phyloP scores from a whole-genome alignment of 2,888 invertebrate genomes.

The Drosophila atripex region DNA sequence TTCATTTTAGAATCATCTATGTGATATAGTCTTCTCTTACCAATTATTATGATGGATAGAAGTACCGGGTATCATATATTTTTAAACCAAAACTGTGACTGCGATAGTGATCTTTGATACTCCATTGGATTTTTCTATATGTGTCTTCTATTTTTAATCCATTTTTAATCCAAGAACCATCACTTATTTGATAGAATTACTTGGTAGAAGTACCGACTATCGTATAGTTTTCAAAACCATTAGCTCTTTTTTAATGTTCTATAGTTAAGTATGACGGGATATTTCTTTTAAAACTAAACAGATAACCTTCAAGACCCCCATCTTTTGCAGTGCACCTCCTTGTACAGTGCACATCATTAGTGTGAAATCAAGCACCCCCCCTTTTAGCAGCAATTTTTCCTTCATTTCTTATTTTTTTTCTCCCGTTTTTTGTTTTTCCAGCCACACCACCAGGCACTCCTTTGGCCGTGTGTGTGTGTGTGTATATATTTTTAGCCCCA shows the following conservation, averaged over 20 bases:
- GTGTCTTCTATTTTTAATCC: too few relatives aligned
- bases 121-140: too few relatives aligned
- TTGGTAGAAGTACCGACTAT: too few relatives aligned
- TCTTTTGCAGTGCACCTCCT: background rate
- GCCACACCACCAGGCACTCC: constrained; percentile 13
- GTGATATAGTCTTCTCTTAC: too few relatives aligned
- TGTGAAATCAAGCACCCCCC: constrained; percentile 10
- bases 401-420: background rate
- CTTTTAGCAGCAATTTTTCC: constrained; percentile 2
- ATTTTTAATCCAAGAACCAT: too few relatives aligned
- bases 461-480: constrained; percentile 9
- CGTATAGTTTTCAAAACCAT: too few relatives aligned
- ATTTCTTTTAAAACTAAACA: background rate
- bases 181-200: too few relatives aligned
- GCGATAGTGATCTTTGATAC: too few relatives aligned
- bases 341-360: constrained; percentile 32
- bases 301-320: background rate
- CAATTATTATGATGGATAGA: too few relatives aligned
- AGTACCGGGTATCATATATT: background rate
- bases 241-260: too few relatives aligned
- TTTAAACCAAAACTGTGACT: background rate
- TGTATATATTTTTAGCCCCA: constrained; percentile 27
- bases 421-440: background rate
- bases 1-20: too few relatives aligned
- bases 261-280: too few relatives aligned